Evolutionary conservation across 2,888 invertebrate genomes (phyloP).

Genomic region (Eurois occulta): DNA sequence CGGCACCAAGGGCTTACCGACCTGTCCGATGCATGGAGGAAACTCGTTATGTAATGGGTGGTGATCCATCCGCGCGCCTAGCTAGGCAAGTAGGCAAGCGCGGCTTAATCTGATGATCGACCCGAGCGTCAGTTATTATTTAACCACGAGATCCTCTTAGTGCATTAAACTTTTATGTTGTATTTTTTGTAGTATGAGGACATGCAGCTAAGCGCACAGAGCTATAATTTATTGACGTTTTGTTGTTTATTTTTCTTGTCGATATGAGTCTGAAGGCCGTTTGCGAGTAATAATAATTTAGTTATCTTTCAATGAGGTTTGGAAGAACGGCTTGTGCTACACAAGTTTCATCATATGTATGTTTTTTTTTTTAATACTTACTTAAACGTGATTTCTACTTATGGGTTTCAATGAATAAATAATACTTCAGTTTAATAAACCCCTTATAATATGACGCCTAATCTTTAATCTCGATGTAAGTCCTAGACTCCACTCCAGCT

Average conservation of each 20-base stretch:
- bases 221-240: neutral
- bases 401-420: neutral
- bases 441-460: neutral
- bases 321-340: slow-evolving; percentile 17
- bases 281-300: neutral
- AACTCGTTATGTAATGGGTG: neutral
- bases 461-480: neutral
- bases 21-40: neutral
- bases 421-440: neutral
- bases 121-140: no score
- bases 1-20: no score
- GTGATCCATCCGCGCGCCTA: neutral
- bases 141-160: neutral
- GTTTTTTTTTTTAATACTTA: no score
- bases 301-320: slow-evolving; percentile 27
- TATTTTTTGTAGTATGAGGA: neutral
- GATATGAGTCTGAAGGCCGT: slow-evolving; percentile 45
- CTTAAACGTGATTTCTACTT: neutral
- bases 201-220: neutral
- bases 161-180: neutral
- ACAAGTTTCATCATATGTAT: slow-evolving; percentile 26
- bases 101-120: neutral
- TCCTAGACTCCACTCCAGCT: neutral
- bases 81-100: neutral
- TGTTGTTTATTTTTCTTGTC: slow-evolving; percentile 36